Conservation (phyloP, 2,113 vertebrate genomes). For the Talpa occidentalis region DNA sequence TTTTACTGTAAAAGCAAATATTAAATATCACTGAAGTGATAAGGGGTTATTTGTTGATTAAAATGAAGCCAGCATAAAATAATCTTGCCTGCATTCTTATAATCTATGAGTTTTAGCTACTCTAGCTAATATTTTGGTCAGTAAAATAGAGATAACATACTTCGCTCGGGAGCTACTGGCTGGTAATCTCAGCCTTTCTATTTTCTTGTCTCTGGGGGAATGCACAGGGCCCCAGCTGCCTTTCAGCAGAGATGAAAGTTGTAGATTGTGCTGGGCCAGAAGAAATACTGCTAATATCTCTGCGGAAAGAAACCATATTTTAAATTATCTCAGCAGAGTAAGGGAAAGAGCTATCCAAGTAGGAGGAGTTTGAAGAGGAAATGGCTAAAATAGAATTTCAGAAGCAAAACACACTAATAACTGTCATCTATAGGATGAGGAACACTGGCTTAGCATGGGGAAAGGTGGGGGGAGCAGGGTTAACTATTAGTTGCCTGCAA, state of each 20-base stretch:
- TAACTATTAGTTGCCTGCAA: not conserved
- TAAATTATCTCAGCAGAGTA: not conserved
- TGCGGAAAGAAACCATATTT: not conserved
- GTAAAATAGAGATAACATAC: not conserved
- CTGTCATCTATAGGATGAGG: not conserved
- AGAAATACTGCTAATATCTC: not conserved
- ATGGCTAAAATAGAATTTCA: slow-evolving; percentile 36
- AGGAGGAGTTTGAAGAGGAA: slow-evolving; percentile 7
- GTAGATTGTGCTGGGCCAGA: not conserved
- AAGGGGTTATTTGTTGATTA: not conserved
- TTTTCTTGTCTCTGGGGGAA: not conserved
- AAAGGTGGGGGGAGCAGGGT: too few species aligned
- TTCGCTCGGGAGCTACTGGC: not conserved
- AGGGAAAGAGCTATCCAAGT: not conserved
- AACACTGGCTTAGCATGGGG: not conserved
- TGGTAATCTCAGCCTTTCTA: not conserved
- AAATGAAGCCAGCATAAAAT: not conserved
- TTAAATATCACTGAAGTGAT: not conserved
- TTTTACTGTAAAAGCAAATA: not conserved
- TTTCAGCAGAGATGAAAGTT: not conserved
- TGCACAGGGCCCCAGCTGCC: not conserved
- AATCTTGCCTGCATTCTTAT: not conserved
- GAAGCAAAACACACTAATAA: not conserved
- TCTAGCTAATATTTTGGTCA: not conserved
- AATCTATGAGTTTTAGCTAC: not conserved